Base-by-base conservation (phyloP, 2,888 invertebrate species). In the Coenonympha glycerion region DNA sequence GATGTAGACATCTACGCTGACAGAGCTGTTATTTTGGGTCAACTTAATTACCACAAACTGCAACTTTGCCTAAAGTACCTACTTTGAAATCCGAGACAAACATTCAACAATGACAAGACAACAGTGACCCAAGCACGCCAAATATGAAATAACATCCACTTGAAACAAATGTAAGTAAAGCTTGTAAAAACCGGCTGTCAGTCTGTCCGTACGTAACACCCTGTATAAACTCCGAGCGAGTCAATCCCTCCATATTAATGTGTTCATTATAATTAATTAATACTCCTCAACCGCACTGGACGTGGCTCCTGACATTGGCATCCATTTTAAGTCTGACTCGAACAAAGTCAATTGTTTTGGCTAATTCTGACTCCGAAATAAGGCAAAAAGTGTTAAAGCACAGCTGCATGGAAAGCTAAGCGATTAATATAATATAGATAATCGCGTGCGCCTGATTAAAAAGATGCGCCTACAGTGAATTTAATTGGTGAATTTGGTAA, bases 281-380 rank as follows among this genome's bases (percentile, higher is more conserved):
- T 77, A 75, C 66, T 62, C 63, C 52, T 65, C 68, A 65, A 62
- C 65, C 57, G 76, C 73, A 75, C 74, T 75, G 66, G 70, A 68
- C 69, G 58, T 66, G 57, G 62, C 50, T 59, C 68, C 62, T 74
- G 81, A 82, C 82, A 73, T 60, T 58, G 76, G 77, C 73, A 79
- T 83, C 77, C 80, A 81, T 80, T 84, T 82, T 73, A 77, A 76
- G 71, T 80, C 74, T 79, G 79, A 80, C 77, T 79, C 66, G 68
- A 66, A 70, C 69, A 68, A 69, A 80, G 79, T 79, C 83, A 83
- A 84, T 84, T 84, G 84, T 83, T 73, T 76, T 68, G 61, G 74
- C 77, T 81, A 82, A 76, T 80, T 80, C 71, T 71, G 79, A 58
- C 57, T 60, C 56, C 60, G 56, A 67, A 79, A 79, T 73, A 79